Conservation (phyloP, 2,888 invertebrate genomes). For the Chelonus formosanus region DNA sequence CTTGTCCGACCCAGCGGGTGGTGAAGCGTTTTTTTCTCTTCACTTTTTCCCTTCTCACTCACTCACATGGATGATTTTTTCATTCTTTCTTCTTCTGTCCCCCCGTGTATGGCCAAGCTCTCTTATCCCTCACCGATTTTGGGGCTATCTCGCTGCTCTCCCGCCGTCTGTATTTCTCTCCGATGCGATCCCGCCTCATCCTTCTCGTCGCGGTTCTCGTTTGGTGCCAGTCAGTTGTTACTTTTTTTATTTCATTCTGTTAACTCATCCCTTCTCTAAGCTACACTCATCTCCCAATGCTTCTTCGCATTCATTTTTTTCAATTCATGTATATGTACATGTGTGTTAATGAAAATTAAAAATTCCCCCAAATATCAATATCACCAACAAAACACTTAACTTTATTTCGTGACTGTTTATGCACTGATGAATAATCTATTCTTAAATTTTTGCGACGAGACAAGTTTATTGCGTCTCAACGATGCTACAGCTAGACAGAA, state of each 20-base stretch:
- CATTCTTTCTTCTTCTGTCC: constrained; percentile 36
- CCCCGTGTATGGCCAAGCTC: constrained; percentile 26
- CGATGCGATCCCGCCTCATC: constrained; percentile 37
- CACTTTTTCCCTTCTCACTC: constrained; percentile 37
- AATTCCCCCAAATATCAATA: no score
- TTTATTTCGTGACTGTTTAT: neutral
- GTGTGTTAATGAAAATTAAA: no score
- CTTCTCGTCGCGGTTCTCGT: constrained; percentile 36
- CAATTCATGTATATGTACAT: constrained; percentile 16
- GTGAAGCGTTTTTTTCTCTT: constrained; percentile 46
- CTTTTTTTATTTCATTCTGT: constrained; percentile 37
- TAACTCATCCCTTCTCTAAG: constrained; percentile 11
- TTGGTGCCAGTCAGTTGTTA: constrained; percentile 49
- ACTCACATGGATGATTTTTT: constrained; percentile 32
- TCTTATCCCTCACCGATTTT: constrained; percentile 35
- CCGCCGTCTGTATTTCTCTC: constrained; percentile 36
- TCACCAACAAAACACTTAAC: neutral
- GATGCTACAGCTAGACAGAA: constrained; percentile 9
- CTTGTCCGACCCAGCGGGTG: constrained; percentile 61
- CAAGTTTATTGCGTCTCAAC: constrained; percentile 23
- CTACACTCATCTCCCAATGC: constrained; percentile 27
- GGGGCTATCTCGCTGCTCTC: constrained; percentile 21
- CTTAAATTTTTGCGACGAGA: constrained; percentile 10
- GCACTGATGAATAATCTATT: constrained; percentile 1
- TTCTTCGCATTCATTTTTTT: constrained; percentile 30